Evolutionary conservation across 2,888 invertebrate genomes (phyloP), one percentile per base, ranked within the genome.

Genomic region (Aproaerema taeniolella): DNA sequence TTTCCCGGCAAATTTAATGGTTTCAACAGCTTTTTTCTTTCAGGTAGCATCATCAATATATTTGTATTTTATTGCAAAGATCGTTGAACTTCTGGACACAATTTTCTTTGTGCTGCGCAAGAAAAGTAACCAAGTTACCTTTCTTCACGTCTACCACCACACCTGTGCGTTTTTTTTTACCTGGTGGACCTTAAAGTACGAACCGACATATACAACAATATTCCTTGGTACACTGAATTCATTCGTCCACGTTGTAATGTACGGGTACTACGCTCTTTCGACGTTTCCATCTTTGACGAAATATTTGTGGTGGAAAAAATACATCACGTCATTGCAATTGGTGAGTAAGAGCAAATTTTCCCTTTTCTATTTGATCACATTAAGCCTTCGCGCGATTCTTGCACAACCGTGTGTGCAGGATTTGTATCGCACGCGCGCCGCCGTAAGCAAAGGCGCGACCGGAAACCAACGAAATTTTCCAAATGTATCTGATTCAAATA

Each of bases 91-190:
- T 1, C 56, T 92, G 44, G 93, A 93, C 57, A 93, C 93, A 0
- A 89, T 93, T n/a, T 95, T 95, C 76, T 95, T 95, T 67, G 92
- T 95, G 8, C 72, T 95, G 53, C 88, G 95, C 10, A 95, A 95
- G 70, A 57, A 79, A 82, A 25, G 86, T 87, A 54, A 89, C 30
- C 95, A 95, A 74, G 91, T 95, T 2, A 90, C 93, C 0, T 93
- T 94, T 57, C 88, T 96, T 12, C 95, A 96, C 61, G 91, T 95
- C 0, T 95, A 94, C 61, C 95, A 95, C 68, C 95, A 95, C 62
- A 79, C 90, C 0, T 66, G 90, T 41, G 91, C 91, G 58, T 92
- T 90, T 45, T 52, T 91, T 24, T 88, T 91, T 63, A 89, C 89
- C 0, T 93, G 93, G 92, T 88, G 88, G 10, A 91, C 90, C 42